These are phyloP conservation scores for Lasioglossum pauxillum DNA, from an alignment of 2,888 invertebrate genomes.

Conservation along the genomic window DNA sequence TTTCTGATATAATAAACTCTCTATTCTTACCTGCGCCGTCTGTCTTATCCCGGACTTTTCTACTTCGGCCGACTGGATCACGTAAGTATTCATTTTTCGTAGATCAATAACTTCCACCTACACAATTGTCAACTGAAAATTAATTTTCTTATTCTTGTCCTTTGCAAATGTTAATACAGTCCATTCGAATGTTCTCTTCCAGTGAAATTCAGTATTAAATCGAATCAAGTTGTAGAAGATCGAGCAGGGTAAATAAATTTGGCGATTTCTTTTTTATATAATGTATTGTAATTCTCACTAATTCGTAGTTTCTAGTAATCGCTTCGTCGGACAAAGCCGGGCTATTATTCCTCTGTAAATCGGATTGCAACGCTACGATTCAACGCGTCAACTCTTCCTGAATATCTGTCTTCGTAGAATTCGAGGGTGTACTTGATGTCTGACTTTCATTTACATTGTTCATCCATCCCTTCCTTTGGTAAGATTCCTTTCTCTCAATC, in stretches of 20 bases:
- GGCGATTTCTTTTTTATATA: constrained; percentile 48
- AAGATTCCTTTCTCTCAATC: background rate
- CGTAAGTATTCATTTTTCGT: background rate
- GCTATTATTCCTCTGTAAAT: constrained; percentile 39
- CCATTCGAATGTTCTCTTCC: background rate
- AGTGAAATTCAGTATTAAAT: background rate
- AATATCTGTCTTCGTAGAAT: background rate
- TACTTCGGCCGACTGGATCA: background rate
- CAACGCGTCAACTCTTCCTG: constrained; percentile 35
- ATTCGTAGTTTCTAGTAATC: constrained; percentile 48
- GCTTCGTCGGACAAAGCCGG: constrained; percentile 37
- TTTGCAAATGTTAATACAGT: background rate
- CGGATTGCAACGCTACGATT: constrained; percentile 25
- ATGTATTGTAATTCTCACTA: constrained; percentile 63
- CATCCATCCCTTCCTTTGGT: constrained; percentile 1
- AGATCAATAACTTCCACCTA: background rate
- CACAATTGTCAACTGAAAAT: background rate
- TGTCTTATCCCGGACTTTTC: constrained; percentile 18
- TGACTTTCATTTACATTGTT: constrained; percentile 13
- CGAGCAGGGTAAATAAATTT: constrained; percentile 14
- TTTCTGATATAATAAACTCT: constrained; percentile 58
- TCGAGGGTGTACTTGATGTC: background rate
- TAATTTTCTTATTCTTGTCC: background rate
- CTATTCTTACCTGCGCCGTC: constrained; percentile 57
- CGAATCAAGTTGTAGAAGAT: background rate